These are phyloP conservation scores for Oscheius sp. DNA, from an alignment of 2,888 invertebrate genomes.

Conservation along the genomic window DNA sequence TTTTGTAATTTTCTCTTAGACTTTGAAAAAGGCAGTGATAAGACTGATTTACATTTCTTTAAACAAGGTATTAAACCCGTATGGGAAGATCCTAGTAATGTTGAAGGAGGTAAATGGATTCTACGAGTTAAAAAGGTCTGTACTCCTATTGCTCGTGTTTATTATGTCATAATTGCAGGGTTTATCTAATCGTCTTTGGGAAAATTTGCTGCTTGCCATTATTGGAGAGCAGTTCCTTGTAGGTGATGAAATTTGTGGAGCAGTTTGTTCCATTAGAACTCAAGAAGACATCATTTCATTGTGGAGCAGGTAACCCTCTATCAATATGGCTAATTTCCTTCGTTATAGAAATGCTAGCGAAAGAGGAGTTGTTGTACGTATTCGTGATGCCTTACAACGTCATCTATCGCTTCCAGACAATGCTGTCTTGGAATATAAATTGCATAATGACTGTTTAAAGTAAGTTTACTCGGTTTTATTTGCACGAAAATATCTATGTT, in stretches of 20 bases:
- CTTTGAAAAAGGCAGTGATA: conserved; percentile 82
- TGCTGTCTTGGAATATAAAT: conserved; percentile 90
- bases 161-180: conserved; percentile 77
- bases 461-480: conserved; percentile 74
- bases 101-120: conserved; percentile 97
- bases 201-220: conserved; percentile 97
- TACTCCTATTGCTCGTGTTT: not conserved
- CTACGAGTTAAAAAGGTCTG: conserved; percentile 83
- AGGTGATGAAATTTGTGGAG: conserved; percentile 92
- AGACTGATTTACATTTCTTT: conserved; percentile 93
- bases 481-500: conserved; percentile 9
- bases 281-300: conserved; percentile 78
- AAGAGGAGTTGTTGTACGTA: conserved; percentile 86
- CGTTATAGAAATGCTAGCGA: conserved; percentile 85
- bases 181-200: conserved; percentile 95
- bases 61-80: conserved; percentile 98
- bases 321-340: not conserved
- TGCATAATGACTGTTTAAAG: conserved; percentile 82
- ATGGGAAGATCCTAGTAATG: conserved; percentile 98
- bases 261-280: conserved; percentile 92
- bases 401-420: conserved; percentile 92
- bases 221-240: conserved; percentile 80
- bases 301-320: conserved; percentile 52
- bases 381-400: conserved; percentile 92
- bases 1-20: conserved; percentile 13